Percentiles rank a stretch among this genome's conserved stretches.
phyloP scores from a whole-genome alignment of 1,140 invertebrate species.

The Campoletis sonorensis region DNA sequence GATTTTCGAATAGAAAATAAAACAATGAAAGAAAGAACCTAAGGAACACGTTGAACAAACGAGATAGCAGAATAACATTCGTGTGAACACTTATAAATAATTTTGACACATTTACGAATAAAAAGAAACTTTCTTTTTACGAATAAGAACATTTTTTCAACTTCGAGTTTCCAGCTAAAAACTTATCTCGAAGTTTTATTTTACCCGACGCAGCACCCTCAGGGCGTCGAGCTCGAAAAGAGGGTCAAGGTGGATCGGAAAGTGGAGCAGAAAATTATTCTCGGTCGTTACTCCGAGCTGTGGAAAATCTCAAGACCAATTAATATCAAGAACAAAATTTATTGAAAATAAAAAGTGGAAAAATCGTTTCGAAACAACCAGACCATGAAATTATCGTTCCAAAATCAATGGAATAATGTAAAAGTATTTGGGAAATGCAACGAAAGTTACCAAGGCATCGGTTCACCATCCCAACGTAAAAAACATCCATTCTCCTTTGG shows the following conservation, averaged over 20 bases:
- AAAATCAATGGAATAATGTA: background rate
- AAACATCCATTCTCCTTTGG: conserved; percentile 85
- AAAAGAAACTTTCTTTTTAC: conserved; percentile 35
- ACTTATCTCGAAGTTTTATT: background rate
- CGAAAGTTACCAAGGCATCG: conserved; percentile 81
- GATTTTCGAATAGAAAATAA: background rate
- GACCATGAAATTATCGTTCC: background rate
- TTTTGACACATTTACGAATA: conserved; percentile 23
- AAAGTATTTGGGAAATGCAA: background rate
- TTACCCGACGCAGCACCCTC: background rate
- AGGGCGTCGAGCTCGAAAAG: background rate
- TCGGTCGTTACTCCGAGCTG: background rate
- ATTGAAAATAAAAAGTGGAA: background rate
- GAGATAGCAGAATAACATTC: background rate
- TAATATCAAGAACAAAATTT: background rate
- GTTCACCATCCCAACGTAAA: conserved; percentile 85
- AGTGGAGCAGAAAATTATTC: conserved; percentile 14
- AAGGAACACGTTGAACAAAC: conserved; percentile 9
- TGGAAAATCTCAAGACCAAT: too few species aligned
- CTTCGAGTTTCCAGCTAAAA: background rate
- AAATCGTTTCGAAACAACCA: background rate
- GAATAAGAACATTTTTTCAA: background rate
- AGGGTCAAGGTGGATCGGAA: conserved; percentile 21
- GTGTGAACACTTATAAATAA: conserved; percentile 35
- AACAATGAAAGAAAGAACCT: background rate